Base-by-base conservation (phyloP, 1,140 invertebrate genomes). In the Bombus sibiricus region DNA sequence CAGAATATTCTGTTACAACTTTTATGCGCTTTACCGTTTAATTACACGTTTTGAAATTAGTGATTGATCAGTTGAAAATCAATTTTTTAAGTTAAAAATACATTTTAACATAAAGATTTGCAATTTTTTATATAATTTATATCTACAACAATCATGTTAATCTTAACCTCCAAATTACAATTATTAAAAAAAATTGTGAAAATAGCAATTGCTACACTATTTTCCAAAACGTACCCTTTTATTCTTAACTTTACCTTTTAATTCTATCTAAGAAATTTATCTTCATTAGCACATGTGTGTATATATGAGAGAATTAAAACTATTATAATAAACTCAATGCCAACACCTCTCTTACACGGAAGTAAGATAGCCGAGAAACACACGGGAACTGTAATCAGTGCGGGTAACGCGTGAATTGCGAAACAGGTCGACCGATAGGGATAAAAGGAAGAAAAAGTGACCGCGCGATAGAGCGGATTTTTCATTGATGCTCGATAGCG, bases 311-410 rank as follows among this genome's bases (percentile, higher is more conserved):
- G 8, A 28, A 12, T 59, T 69, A 68, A 18, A 18, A 22, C 2
- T 10, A 71, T 71, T 28, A 28, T 28, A 25, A 37, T 37, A 15
- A n/a, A 18, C 37, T 37, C 39, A 76, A 62, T 68, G 66, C 79
- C 79, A 66, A 72, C 75, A 77, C 62, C 76, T 9, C 41, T 43
- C 69, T 32, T 72, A 32, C 74, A 53, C 87, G 87, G 86, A 88
- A 88, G 86, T 83, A 37, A 59, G 71, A 57, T 32, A 37, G 41
- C 12, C 22, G 5, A 5, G 8, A 59, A 73, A n/a, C 15, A 18
- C 34, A 59, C 9, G 62, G 34, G 41, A 68, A 78, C 64, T 53
- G 18, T 53, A 18, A 62, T 62, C 59, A 73, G 25, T 37, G 68
- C n/a, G n/a, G 72, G 25, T 69, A 86, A 71, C 32, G 41, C 83